Base-by-base conservation (phyloP, 2,797 vertebrate genomes). In the Gouania willdenowi region DNA sequence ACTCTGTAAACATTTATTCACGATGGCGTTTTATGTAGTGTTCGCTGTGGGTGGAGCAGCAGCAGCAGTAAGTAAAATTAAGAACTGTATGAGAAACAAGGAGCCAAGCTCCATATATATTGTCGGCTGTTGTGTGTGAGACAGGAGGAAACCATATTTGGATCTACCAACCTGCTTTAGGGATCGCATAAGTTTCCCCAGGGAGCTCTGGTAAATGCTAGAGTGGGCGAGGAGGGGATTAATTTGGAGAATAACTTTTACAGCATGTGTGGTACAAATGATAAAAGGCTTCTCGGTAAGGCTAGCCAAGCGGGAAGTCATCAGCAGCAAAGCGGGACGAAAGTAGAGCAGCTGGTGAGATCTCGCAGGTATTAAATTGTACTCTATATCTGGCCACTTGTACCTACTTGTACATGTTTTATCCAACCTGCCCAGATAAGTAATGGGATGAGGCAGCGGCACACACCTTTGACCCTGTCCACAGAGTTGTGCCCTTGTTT, bases 111-210 rank as follows among this genome's bases (percentile, higher is more conserved):
- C 46, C 47, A 53, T 60, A 66, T 67, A 42, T 13, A 13, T 26
- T 33, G 24, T 51, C 41, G 55, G 47, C 50, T 75, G 57, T 53
- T 48, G 45, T 31, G 51, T 45, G 49, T 37, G 57, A 63, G 3
- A 36, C 48, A 22, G 46, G 31, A n/a, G n/a, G 56, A 62, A 38
- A 54, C 69, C 30, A 37, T 54, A 84, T 77, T 71, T 86, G 68
- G 81, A 39, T 69, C 65, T 71, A 66, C 59, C 48, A 63, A 67
- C 32, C 43, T 18, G 46, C 57, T 62, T 60, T 39, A 56, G 53
- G 47, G 47, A 23, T 51, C 46, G 26, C 44, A 45, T 29, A 47
- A 21, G 49, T 52, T 48, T 43, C 66, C 41, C 6, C 44, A 3
- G 68, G 56, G 72, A 66, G 37, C 6, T 7, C 49, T 63, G 54